Base-by-base conservation (phyloP, 2,113 vertebrate genomes). In the Phrynocephalus versicolor region DNA sequence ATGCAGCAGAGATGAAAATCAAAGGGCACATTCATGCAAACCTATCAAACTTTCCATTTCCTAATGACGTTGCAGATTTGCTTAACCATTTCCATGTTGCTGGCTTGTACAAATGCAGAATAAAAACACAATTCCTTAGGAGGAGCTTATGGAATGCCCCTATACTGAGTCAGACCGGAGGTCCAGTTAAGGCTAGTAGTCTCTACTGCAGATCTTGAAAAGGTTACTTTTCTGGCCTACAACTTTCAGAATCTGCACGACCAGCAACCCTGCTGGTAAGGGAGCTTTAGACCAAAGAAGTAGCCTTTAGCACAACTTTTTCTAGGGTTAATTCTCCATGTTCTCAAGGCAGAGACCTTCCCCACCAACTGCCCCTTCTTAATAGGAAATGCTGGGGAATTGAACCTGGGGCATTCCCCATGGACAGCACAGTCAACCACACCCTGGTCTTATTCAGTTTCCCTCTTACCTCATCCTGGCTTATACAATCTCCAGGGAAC, bases 381-480 rank as follows among this genome's bases (percentile, higher is more conserved):
- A 67, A 67, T 37, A 65, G 13, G 27, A 79, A 9, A 58, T 35
- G n/a, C 35, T 45, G 58, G 55, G 16, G n/a, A n/a, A 70, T 21
- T 37, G 33, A 60, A 55, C 18, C 23, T 33, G 45, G 79, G 30
- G 15, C 41, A 10, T 25, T 35, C 21, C 21, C 12, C n/a, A 81
- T 33, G 33, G 21, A 37, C 33, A 39, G 67, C 45, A 35, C 13
- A 18, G 13, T n/a, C 39, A 15, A 64, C 4, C 19, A 19, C 12
- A 35, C 64, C 57, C 19, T 64, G 19, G 39, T 14, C 45, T n/a
- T 21, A 14, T 65, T 4, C 58, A 35, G 51, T 65, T 25, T 13
- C 19, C 71, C 0, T 25, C 95, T 96, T 83, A 97, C 96, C 95
- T 88, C 90, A 72, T 92, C 93, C 82, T 92, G 94, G 80, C 91